Base-by-base conservation (phyloP, 2,113 vertebrate genomes). In the Tympanuchus pallidicinctus region DNA sequence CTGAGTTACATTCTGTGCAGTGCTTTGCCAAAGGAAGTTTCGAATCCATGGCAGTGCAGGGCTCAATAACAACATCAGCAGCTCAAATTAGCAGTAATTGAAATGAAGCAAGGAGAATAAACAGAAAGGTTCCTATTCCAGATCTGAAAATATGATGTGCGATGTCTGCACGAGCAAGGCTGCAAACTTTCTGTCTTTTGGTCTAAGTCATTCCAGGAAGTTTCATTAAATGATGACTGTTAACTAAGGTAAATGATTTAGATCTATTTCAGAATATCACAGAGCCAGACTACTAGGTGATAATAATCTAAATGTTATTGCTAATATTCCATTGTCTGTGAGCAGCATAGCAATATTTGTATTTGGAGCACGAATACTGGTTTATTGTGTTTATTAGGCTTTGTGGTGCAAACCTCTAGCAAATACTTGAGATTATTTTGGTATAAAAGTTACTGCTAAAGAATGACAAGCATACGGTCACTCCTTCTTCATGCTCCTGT, bases 101-200 rank as follows among this genome's bases (percentile, higher is more conserved):
- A 87, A 85, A 83, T 57, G 30, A 90, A 89, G 60, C 34, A 34
- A 71, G 54, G 65, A 80, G 59, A 66, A 80, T 42, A 86, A 89
- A 89, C 56, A 85, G 78, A 93, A 85, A 28, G 28, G 36, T 14
- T 90, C 11, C 63, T 93, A 36, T 90, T 73, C 42, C 78, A 82
- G 50, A 38, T 16, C 38, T 90, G 54, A 56, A 30, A 56, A 24
- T 50, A 12, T 56, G 43, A 74, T 47, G 67, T 76, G 21, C 8
- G 27, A 2, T 36, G 34, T 64, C 42, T 71, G 60, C 24, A 0
- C 52, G 28, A 47, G 66, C 28, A 64, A 21, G 8, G 14, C 56
- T 71, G 60, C 22, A 93, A 84, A 56, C 17, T 65, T 84, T 32
- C 32, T 67, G 36, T 60, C 36, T 56, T 82, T 57, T 74, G 34